Evolutionary conservation across 2,797 vertebrate genomes (phyloP).

Genomic region (Clarias laeviceps): DNA sequence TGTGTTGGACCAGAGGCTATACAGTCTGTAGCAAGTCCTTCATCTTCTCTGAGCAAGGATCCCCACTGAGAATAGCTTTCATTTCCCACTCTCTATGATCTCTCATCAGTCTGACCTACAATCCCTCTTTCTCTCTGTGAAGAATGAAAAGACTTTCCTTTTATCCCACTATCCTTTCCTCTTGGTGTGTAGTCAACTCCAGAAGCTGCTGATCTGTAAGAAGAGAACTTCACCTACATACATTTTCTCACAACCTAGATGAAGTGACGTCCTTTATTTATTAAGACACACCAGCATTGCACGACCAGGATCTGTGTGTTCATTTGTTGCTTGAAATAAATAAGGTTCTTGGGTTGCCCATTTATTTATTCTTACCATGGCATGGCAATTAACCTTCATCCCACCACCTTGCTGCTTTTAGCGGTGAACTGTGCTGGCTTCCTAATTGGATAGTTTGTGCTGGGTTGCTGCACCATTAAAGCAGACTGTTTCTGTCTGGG

Average conservation of each 20-base stretch:
- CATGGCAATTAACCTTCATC: conserved; percentile 56
- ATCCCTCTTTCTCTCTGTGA: conserved; percentile 21
- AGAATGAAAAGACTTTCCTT: background rate
- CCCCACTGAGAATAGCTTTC: conserved; percentile 34
- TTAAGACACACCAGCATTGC: background rate
- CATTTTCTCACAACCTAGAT: conserved; percentile 33
- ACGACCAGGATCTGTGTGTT: background rate
- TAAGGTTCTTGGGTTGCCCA: background rate
- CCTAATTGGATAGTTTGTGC: conserved; percentile 56
- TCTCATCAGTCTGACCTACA: conserved; percentile 34
- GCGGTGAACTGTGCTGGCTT: conserved; percentile 20
- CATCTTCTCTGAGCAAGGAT: conserved; percentile 40
- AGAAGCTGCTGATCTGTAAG: conserved; percentile 62
- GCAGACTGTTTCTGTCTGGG: conserved; percentile 30
- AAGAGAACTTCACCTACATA: conserved; percentile 52
- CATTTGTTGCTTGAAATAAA: background rate
- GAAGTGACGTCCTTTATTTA: background rate
- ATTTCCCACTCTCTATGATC: conserved; percentile 36
- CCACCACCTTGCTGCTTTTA: conserved; percentile 38
- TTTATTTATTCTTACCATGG: conserved; percentile 28
- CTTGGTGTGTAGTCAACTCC: conserved; percentile 39
- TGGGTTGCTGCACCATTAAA: conserved; percentile 57
- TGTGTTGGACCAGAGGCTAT: conserved; percentile 57
- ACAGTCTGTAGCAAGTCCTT: conserved; percentile 70
- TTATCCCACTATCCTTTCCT: conserved; percentile 7